Percentiles rank a stretch among this genome's conserved stretches.
phyloP scores from a whole-genome alignment of 2,797 vertebrate species.

The Babyrousa celebensis region DNA sequence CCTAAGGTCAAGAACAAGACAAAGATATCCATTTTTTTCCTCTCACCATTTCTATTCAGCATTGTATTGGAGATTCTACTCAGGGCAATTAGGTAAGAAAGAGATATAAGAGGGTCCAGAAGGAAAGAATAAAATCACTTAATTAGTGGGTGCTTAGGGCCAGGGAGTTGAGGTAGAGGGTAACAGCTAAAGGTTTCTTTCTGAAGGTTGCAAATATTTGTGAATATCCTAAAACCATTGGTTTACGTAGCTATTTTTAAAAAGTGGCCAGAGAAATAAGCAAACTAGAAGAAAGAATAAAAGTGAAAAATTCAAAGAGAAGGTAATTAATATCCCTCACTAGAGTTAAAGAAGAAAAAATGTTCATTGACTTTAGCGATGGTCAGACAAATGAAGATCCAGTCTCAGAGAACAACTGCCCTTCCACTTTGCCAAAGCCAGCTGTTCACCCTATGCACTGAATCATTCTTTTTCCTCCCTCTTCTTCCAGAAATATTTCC shows the following conservation, averaged over 20 bases:
- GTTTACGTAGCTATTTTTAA: not conserved
- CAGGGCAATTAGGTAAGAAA: not conserved
- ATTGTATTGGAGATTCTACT: not conserved
- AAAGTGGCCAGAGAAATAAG: not conserved
- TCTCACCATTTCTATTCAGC: not conserved
- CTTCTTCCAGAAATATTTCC: not conserved
- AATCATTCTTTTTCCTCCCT: not conserved
- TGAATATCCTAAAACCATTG: not conserved
- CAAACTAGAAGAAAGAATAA: not conserved
- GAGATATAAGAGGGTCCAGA: not conserved
- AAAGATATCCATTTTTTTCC: not conserved
- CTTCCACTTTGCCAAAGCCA: not conserved
- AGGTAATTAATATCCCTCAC: not conserved
- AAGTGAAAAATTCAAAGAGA: not conserved
- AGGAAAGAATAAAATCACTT: conserved; percentile 2
- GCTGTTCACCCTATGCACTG: not conserved
- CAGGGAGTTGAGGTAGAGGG: not conserved
- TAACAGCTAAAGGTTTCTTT: not conserved
- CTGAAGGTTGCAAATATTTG: not conserved
- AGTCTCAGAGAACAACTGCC: not conserved
- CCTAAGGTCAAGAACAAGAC: not conserved
- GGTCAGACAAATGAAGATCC: not conserved
- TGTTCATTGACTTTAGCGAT: not conserved
- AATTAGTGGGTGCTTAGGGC: not conserved
- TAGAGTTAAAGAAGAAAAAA: not conserved